phyloP scores from a whole-genome alignment of 2,888 invertebrate genomes.

The Heteromurus nitidus region DNA sequence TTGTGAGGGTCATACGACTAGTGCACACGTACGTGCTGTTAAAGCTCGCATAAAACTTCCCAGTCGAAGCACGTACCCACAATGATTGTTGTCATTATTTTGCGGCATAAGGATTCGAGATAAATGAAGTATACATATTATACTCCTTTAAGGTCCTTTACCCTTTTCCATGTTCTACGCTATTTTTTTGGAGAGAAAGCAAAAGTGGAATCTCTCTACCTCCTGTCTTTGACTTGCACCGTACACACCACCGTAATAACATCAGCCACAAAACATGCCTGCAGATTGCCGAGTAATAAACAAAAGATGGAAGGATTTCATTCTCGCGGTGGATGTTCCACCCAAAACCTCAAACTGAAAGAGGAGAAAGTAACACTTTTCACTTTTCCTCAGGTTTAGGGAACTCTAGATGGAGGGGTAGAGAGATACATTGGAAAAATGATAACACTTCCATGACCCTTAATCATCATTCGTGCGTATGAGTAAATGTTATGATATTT shows the following conservation, averaged over 20 bases:
- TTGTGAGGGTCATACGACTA: too few relatives aligned
- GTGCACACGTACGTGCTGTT: too few relatives aligned
- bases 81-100: constrained; percentile 45
- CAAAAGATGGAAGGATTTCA: constrained; percentile 11
- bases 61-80: constrained; percentile 22
- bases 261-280: constrained; percentile 17
- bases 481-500: constrained; percentile 28
- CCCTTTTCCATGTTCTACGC: neutral
- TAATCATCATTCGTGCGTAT: constrained; percentile 20
- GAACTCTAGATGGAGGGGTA: too few relatives aligned
- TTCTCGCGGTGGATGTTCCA: neutral
- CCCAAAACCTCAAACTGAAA: neutral
- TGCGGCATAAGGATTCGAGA: constrained; percentile 10
- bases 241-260: too few relatives aligned
- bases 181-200: too few relatives aligned
- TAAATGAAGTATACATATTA: constrained; percentile 28
- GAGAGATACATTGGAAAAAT: neutral
- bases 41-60: neutral
- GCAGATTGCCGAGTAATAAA: constrained; percentile 14
- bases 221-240: too few relatives aligned
- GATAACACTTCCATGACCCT: constrained; percentile 29
- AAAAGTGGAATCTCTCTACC: too few relatives aligned
- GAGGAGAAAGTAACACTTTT: neutral
- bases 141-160: too few relatives aligned
- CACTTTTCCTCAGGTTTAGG: neutral